These are phyloP conservation scores for Drosophila leontia DNA, from an alignment of 1,140 invertebrate species.

Conservation along the genomic window DNA sequence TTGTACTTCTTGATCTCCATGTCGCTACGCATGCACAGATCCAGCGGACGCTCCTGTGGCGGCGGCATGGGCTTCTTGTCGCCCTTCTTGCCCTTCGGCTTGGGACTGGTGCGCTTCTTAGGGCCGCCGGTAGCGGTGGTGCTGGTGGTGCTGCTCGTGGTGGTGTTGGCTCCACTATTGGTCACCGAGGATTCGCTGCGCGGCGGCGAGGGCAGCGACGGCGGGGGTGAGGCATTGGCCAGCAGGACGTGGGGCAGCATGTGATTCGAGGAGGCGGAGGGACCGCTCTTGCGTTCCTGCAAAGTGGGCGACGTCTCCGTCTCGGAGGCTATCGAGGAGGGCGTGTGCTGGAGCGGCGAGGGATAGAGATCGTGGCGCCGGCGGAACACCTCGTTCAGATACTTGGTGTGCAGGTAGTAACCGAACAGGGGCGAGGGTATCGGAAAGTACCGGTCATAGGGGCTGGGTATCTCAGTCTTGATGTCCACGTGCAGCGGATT, in stretches of 20 bases:
- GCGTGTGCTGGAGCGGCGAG: constrained; percentile 79
- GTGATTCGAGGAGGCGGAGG: constrained; percentile 25
- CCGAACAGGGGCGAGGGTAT: constrained; percentile 89
- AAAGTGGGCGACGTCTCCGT: constrained; percentile 70
- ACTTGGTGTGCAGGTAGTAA: constrained; percentile 90
- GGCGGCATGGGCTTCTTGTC: constrained; percentile 84
- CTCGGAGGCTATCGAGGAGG: constrained; percentile 77
- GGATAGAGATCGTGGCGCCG: constrained; percentile 91
- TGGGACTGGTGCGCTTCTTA: constrained; percentile 51
- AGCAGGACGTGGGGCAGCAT: constrained; percentile 47
- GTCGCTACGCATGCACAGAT: constrained; percentile 89
- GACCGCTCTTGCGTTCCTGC: constrained; percentile 36
- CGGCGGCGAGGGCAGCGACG: constrained; percentile 80
- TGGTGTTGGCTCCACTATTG: constrained; percentile 16
- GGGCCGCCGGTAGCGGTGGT: constrained; percentile 5
- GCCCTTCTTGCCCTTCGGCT: constrained; percentile 57
- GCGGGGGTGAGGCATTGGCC: constrained; percentile 70
- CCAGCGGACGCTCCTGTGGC: constrained; percentile 93
- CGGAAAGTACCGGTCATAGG: constrained; percentile 87
- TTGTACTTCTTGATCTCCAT: constrained; percentile 71
- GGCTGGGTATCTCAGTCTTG: constrained; percentile 85
- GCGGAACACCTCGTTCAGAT: constrained; percentile 89
- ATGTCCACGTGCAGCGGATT: constrained; percentile 86
- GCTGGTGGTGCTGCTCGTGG: constrained; percentile 2
- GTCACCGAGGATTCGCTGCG: constrained; percentile 77